These are phyloP conservation scores for Hofmannophila pseudospretella DNA, from an alignment of 2,888 invertebrate genomes.

Conservation along the genomic window DNA sequence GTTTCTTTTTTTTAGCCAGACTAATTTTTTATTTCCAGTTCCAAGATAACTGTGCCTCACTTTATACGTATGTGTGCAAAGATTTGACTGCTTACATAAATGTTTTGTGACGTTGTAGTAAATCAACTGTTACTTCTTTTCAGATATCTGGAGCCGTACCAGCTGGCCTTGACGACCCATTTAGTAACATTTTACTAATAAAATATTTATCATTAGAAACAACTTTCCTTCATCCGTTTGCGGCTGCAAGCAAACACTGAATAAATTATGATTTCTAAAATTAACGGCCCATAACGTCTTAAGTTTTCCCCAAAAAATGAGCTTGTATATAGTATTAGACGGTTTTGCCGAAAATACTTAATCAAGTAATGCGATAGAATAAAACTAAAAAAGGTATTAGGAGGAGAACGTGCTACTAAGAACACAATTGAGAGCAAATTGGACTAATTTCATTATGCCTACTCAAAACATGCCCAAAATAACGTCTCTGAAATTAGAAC, in stretches of 20 bases:
- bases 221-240: background rate
- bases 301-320: background rate
- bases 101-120: no score
- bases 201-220: background rate
- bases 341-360: no score
- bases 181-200: background rate
- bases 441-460: constrained; percentile 40
- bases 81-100: no score
- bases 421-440: constrained; percentile 52
- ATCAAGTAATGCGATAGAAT: no score
- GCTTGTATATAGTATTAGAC: no score
- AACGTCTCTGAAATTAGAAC: constrained; percentile 53
- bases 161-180: background rate
- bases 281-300: background rate
- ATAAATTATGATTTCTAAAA: background rate
- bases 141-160: background rate
- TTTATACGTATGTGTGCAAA: no score
- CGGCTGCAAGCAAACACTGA: background rate
- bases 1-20: no score
- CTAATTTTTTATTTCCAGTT: no score
- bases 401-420: constrained; percentile 2
- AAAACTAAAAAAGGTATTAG: no score
- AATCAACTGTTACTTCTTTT: background rate
- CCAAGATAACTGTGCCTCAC: no score
- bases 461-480: constrained; percentile 45